A percentile compares a stretch with the other conserved stretches of the same genome.
Evolutionary conservation across 2,888 invertebrate genomes (phyloP).

Genomic region (Cephus rjabovi): DNA sequence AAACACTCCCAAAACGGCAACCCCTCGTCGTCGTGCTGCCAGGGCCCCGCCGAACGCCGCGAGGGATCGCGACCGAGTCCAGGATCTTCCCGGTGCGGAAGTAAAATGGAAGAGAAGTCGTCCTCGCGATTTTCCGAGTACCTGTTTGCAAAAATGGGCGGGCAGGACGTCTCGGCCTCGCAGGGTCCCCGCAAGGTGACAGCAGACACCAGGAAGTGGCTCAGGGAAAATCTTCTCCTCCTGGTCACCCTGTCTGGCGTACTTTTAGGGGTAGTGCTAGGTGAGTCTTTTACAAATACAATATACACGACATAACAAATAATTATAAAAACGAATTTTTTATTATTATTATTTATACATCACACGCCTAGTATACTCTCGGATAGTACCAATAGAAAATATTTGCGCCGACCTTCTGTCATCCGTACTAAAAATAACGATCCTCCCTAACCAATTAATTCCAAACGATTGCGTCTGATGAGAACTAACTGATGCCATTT

Average conservation of each 20-base stretch:
- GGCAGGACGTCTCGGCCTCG: conserved; percentile 66
- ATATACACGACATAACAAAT: background rate
- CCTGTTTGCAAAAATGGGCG: conserved; percentile 83
- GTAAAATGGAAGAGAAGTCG: conserved; percentile 65
- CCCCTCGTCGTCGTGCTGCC: conserved; percentile 64
- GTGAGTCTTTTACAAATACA: conserved; percentile 66
- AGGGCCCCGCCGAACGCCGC: conserved; percentile 65
- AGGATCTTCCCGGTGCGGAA: conserved; percentile 45
- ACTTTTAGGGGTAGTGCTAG: conserved; percentile 78
- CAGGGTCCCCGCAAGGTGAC: conserved; percentile 76
- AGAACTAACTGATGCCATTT: conserved; percentile 9
- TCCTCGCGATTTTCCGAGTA: conserved; percentile 78
- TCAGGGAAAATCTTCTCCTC: conserved; percentile 82
- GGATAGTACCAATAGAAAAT: background rate
- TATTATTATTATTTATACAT: background rate
- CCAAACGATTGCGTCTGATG: background rate
- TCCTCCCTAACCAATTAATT: background rate
- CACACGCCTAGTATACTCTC: background rate
- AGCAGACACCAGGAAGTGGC: conserved; percentile 74
- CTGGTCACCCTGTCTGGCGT: conserved; percentile 86
- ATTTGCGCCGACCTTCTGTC: background rate
- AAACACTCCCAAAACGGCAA: conserved; percentile 66
- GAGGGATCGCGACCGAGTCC: conserved; percentile 58
- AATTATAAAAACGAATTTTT: background rate
- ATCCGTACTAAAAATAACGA: background rate